Evolutionary conservation across 2,113 vertebrate genomes (phyloP).

Genomic region (Ginglymostoma cirratum): DNA sequence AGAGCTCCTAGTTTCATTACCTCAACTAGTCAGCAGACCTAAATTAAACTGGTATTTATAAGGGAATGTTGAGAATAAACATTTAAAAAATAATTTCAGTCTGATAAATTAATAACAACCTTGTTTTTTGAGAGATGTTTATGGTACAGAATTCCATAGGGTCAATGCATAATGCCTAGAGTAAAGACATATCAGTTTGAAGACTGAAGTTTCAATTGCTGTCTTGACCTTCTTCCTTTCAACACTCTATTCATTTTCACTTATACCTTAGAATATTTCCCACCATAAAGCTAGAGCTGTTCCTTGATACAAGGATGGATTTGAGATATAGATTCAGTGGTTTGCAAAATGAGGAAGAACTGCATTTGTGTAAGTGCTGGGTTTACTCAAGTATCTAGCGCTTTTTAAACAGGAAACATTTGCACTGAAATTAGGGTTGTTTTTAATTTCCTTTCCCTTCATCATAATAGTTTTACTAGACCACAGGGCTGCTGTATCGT

Average conservation of each 20-base stretch:
- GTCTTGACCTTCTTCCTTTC: neutral
- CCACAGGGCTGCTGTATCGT: no score
- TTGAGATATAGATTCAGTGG: neutral
- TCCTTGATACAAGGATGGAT: neutral
- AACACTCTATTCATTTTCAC: neutral
- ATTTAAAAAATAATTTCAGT: neutral
- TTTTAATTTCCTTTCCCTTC: no score
- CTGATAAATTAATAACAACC: neutral
- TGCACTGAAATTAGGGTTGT: no score
- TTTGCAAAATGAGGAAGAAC: neutral
- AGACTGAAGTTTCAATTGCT: neutral
- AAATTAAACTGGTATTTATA: neutral
- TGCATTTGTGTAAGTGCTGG: neutral
- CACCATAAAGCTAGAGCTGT: neutral
- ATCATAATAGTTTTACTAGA: no score
- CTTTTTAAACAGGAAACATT: no score
- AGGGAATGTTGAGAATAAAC: neutral
- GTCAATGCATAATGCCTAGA: neutral
- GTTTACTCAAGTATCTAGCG: neutral
- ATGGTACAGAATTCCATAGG: neutral
- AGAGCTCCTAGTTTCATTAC: neutral
- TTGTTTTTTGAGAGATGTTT: neutral
- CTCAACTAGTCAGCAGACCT: neutral
- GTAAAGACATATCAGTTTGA: neutral
- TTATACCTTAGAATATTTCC: neutral